These are phyloP conservation scores for Phortica okadai DNA, from an alignment of 2,888 invertebrate genomes.

Conservation along the genomic window DNA sequence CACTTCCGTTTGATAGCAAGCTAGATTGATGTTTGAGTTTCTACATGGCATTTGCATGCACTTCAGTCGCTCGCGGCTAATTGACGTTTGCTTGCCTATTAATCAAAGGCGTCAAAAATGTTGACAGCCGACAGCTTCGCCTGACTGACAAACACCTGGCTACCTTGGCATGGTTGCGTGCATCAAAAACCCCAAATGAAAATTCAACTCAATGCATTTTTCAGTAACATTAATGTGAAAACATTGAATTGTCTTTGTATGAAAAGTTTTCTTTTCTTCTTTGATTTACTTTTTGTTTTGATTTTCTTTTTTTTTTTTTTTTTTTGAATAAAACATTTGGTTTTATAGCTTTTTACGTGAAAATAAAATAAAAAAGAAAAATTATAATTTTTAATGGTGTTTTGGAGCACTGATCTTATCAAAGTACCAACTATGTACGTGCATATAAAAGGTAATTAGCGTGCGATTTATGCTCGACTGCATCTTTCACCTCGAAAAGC, in stretches of 20 bases:
- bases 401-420: background rate
- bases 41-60: background rate
- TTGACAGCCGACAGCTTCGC: background rate
- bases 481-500: background rate
- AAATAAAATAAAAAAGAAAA: background rate
- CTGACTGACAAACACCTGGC: too few relatives aligned
- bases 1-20: constrained; percentile 17
- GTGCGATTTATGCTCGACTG: constrained; percentile 4
- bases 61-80: background rate
- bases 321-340: background rate
- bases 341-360: background rate
- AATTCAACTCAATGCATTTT: too few relatives aligned
- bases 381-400: background rate
- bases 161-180: background rate
- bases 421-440: background rate
- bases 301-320: background rate
- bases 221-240: too few relatives aligned
- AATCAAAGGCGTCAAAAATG: constrained; percentile 1
- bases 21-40: background rate
- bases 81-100: background rate
- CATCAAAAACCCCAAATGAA: background rate
- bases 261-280: too few relatives aligned
- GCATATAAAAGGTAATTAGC: constrained; percentile 20
- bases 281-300: background rate
- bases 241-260: too few relatives aligned